Conservation (phyloP, 1,140 invertebrate genomes). For the Psix sp. region DNA sequence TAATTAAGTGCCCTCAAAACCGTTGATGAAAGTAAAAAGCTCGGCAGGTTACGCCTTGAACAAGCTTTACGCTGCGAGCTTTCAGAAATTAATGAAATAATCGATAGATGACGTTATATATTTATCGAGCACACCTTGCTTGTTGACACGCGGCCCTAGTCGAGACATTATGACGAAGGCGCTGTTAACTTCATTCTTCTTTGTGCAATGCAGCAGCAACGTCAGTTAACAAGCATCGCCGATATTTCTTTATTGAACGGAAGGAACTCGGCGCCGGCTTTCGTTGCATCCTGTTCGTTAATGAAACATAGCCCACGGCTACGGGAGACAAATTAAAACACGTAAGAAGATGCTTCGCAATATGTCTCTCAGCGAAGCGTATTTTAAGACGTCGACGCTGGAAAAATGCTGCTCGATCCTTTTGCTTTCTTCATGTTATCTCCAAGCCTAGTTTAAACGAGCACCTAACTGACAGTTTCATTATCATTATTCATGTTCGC, state of each 20-base stretch:
- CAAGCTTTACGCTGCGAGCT: neutral
- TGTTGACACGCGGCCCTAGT: constrained; percentile 29
- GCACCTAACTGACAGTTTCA: constrained; percentile 39
- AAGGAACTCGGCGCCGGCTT: constrained; percentile 26
- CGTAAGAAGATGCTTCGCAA: constrained; percentile 18
- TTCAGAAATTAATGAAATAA: constrained; percentile 49
- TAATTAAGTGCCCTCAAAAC: constrained; percentile 13
- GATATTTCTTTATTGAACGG: constrained; percentile 16
- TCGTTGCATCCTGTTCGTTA: constrained; percentile 38
- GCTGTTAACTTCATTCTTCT: constrained; percentile 22
- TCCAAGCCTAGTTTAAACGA: constrained; percentile 13
- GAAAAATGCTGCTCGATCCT: constrained; percentile 36
- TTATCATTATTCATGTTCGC: constrained; percentile 40
- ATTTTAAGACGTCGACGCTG: constrained; percentile 14
- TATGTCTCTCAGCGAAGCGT: too few species aligned
- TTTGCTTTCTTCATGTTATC: constrained; percentile 21
- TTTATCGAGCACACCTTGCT: constrained; percentile 40
- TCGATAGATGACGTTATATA: constrained; percentile 43
- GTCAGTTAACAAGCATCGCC: constrained; percentile 10
- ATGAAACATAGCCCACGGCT: constrained; percentile 48
- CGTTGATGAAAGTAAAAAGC: constrained; percentile 4
- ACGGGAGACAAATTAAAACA: constrained; percentile 38
- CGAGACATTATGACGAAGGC: neutral
- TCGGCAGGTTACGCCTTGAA: neutral
- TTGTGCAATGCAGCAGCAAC: constrained; percentile 16